A percentile compares a stretch with the other conserved stretches of the same genome.
Evolutionary conservation across 2,113 vertebrate genomes (phyloP).

Genomic region (Sardina pilchardus): DNA sequence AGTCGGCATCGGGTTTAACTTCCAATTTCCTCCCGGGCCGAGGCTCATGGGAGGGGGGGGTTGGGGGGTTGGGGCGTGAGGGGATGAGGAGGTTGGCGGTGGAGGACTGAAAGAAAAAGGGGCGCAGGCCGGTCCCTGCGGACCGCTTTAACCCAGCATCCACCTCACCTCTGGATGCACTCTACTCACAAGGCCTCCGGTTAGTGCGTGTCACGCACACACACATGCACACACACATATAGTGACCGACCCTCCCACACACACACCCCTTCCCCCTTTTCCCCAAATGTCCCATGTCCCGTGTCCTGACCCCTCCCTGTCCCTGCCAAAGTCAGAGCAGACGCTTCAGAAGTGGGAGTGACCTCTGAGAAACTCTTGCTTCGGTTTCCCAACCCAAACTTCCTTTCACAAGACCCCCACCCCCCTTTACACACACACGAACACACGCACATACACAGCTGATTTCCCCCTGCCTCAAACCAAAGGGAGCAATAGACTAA

Average conservation of each 20-base stretch:
- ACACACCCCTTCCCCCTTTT: background rate
- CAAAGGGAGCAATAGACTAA: background rate
- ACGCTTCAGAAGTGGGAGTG: slow-evolving; percentile 45
- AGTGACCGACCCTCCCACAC: no score
- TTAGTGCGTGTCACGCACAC: background rate
- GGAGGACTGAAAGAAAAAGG: slow-evolving; percentile 5
- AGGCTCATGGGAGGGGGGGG: slow-evolving; percentile 12
- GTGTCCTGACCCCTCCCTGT: slow-evolving; percentile 3
- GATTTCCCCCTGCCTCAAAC: background rate
- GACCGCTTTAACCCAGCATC: slow-evolving; percentile 48
- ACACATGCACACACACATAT: no score
- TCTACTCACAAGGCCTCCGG: slow-evolving; percentile 26
- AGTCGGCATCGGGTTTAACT: slow-evolving; percentile 45
- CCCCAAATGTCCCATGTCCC: slow-evolving; percentile 13
- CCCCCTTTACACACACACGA: background rate
- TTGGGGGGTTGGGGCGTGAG: background rate
- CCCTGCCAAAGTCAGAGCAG: slow-evolving; percentile 33
- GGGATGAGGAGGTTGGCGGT: background rate
- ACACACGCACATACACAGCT: slow-evolving; percentile 40
- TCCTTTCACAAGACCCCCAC: slow-evolving; percentile 56
- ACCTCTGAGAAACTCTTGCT: slow-evolving; percentile 57
- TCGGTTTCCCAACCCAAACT: slow-evolving; percentile 61
- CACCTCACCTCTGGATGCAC: slow-evolving; percentile 52
- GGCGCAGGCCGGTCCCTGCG: slow-evolving; percentile 34
- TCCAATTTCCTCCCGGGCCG: slow-evolving; percentile 55